These are phyloP conservation scores for Lepidotrigona ventralis DNA, from an alignment of 1,140 invertebrate genomes.

Conservation along the genomic window DNA sequence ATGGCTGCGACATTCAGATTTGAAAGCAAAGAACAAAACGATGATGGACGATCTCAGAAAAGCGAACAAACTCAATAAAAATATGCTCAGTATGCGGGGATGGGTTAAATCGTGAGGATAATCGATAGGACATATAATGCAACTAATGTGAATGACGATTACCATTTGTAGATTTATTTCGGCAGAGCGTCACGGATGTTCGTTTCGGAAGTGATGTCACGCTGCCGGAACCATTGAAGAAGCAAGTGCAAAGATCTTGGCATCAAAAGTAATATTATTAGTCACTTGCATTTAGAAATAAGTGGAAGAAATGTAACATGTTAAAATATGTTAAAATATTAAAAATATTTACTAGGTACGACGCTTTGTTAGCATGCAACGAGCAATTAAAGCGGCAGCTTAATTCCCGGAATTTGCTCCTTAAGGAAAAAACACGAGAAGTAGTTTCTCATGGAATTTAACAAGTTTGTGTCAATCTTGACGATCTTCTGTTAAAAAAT, in stretches of 20 bases:
- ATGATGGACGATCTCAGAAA: slow-evolving; percentile 55
- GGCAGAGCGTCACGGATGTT: slow-evolving; percentile 62
- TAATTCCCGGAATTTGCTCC: slow-evolving; percentile 15
- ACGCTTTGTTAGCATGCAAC: slow-evolving; percentile 61
- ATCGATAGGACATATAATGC: background rate
- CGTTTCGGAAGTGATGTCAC: slow-evolving; percentile 40
- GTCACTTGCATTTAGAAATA: background rate
- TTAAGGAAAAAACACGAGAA: slow-evolving; percentile 55
- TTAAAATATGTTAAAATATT: background rate
- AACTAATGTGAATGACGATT: background rate
- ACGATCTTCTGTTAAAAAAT: background rate
- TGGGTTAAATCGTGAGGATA: too few species aligned
- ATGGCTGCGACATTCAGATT: slow-evolving; percentile 49
- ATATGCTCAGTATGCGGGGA: slow-evolving; percentile 64
- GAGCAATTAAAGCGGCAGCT: slow-evolving; percentile 57
- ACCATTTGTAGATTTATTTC: slow-evolving; percentile 65
- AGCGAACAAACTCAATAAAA: slow-evolving; percentile 62
- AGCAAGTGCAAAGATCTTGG: slow-evolving; percentile 63
- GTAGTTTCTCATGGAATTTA: slow-evolving; percentile 17
- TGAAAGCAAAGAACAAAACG: slow-evolving; percentile 53
- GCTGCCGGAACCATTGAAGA: slow-evolving; percentile 59
- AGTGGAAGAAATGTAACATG: background rate
- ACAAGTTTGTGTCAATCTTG: background rate
- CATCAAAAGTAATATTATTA: slow-evolving; percentile 63
- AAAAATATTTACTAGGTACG: slow-evolving; percentile 59